Percentiles rank a stretch among this genome's conserved stretches.
Evolutionary conservation across 64 coral and sea anemone genomes (phyloP).

Genomic region (Orbicella faveolata): DNA sequence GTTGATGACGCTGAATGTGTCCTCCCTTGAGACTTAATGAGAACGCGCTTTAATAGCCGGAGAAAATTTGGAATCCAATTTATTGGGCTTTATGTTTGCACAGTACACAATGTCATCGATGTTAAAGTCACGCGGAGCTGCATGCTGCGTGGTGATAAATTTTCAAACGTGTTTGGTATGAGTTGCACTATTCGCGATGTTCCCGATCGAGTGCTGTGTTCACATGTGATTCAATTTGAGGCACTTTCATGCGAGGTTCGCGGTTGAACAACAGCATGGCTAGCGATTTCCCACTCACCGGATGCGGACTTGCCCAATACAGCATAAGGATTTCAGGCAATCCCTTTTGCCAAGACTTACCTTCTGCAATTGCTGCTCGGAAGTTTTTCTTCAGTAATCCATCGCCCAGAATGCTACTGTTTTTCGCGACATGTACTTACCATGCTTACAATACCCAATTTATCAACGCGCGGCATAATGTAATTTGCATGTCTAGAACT

Average conservation of each 20-base stretch:
- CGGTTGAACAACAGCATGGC: constrained; percentile 51
- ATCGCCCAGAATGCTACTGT: no score
- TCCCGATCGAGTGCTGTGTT: not conserved
- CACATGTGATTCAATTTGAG: not conserved
- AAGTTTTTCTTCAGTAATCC: constrained; percentile 49
- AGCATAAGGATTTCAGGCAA: not conserved
- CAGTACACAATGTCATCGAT: constrained; percentile 43
- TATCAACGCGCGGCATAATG: no score
- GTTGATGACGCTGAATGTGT: constrained; percentile 39
- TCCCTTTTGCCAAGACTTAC: constrained; percentile 50
- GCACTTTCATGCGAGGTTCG: constrained; percentile 32
- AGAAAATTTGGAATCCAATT: constrained; percentile 29
- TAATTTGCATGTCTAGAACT: no score
- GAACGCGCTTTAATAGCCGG: constrained; percentile 25
- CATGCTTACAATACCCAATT: no score
- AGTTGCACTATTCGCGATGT: not conserved
- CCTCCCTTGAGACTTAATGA: constrained; percentile 49
- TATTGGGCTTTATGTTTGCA: constrained; percentile 53
- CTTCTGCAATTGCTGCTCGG: constrained; percentile 35
- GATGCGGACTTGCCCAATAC: constrained; percentile 22
- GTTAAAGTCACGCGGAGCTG: constrained; percentile 1
- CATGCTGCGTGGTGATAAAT: constrained; percentile 12
- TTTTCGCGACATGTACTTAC: no score
- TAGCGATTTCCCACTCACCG: constrained; percentile 29
- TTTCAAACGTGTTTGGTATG: not conserved